Conservation (phyloP, 1,140 invertebrate species). For the Drosophila burlai region DNA sequence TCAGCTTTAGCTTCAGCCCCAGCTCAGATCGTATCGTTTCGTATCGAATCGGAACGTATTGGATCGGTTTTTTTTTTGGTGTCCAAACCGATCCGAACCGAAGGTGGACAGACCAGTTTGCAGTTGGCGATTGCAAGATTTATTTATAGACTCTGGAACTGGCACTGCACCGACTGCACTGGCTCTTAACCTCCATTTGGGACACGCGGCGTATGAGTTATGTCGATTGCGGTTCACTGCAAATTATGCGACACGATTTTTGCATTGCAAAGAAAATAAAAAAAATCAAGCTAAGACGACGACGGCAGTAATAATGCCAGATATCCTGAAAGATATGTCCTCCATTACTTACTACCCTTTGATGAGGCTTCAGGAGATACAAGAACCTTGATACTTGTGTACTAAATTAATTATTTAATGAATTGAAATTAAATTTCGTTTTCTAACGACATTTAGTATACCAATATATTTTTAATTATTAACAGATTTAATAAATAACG, state of each 20-base stretch:
- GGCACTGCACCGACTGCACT: conserved; percentile 48
- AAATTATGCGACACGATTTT: conserved; percentile 55
- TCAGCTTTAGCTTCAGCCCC: too few relatives aligned
- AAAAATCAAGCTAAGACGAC: neutral
- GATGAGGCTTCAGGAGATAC: neutral
- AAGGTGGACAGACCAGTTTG: conserved; percentile 56
- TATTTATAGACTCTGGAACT: conserved; percentile 72
- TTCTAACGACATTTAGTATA: too few relatives aligned
- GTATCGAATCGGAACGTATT: neutral
- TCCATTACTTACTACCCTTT: neutral
- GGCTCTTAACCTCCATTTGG: conserved; percentile 80
- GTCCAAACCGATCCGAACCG: conserved; percentile 6
- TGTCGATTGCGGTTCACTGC: conserved; percentile 62
- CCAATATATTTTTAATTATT: too few relatives aligned
- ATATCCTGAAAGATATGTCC: neutral
- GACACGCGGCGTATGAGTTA: conserved; percentile 79
- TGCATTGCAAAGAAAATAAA: conserved; percentile 2
- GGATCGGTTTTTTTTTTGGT: conserved; percentile 15
- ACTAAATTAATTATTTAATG: too few relatives aligned
- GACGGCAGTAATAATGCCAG: neutral
- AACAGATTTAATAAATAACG: too few relatives aligned
- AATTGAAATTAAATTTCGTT: too few relatives aligned
- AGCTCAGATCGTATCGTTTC: neutral
- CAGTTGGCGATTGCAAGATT: conserved; percentile 60
- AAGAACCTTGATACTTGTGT: neutral